These are phyloP conservation scores for Oophaga sylvatica DNA, from an alignment of 2,797 vertebrate genomes.

Conservation along the genomic window DNA sequence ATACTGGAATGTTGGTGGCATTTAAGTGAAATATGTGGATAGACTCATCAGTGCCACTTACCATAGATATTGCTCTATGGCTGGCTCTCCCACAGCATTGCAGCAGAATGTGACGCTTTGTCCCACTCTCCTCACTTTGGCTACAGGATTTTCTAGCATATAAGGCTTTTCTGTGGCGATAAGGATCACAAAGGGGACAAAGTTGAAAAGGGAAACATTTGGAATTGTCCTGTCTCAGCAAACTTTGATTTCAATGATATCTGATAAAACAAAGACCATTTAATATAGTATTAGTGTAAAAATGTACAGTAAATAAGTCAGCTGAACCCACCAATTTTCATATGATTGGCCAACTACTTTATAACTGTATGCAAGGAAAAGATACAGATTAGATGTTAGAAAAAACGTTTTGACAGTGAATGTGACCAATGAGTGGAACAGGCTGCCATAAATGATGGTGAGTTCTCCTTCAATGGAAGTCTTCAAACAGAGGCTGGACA, in stretches of 20 bases:
- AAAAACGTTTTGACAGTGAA: too few relatives aligned
- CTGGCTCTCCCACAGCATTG: constrained; percentile 82
- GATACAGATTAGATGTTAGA: too few relatives aligned
- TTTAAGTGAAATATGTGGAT: not conserved
- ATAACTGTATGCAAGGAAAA: too few relatives aligned
- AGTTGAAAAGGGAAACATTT: not conserved
- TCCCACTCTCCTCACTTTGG: constrained; percentile 84
- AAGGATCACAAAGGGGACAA: not conserved
- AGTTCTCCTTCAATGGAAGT: too few relatives aligned
- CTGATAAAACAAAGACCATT: not conserved
- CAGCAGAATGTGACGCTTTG: constrained; percentile 91
- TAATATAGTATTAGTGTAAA: not conserved
- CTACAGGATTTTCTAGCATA: constrained; percentile 82
- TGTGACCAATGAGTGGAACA: too few relatives aligned
- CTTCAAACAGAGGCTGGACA: too few relatives aligned
- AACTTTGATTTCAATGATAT: not conserved
- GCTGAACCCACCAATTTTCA: too few relatives aligned
- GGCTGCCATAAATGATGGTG: too few relatives aligned
- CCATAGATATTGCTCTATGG: constrained; percentile 88
- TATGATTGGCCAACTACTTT: too few relatives aligned
- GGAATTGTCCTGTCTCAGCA: not conserved
- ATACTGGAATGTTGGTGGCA: too few relatives aligned
- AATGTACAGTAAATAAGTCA: not conserved
- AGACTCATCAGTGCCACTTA: constrained; percentile 67
- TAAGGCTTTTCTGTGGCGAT: constrained; percentile 83